A percentile compares a stretch with the other conserved stretches of the same genome.
phyloP scores from a whole-genome alignment of 2,113 vertebrate species.

The Edolisoma coerulescens region DNA sequence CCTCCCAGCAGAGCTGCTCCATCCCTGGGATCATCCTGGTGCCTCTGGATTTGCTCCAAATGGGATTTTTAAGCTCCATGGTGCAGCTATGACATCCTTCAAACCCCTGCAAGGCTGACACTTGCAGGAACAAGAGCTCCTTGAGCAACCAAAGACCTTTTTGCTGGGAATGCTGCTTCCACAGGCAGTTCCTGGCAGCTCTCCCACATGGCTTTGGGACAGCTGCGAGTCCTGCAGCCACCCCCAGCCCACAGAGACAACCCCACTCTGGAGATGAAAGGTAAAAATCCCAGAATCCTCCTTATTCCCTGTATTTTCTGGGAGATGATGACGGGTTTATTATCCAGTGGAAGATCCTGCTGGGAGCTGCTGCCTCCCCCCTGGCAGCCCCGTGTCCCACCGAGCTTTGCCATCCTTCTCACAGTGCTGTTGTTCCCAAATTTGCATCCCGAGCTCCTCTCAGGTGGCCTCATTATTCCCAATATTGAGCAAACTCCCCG shows the following conservation, averaged over 20 bases:
- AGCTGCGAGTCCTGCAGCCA: background rate
- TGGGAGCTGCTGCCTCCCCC: background rate
- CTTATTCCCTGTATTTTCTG: background rate
- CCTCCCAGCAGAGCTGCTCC: background rate
- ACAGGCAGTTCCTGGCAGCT: background rate
- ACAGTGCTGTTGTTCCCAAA: background rate
- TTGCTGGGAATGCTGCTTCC: background rate
- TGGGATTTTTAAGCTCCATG: accelerated
- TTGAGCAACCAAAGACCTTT: background rate
- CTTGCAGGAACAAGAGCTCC: background rate
- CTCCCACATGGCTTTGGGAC: background rate
- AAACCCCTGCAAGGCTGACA: accelerated
- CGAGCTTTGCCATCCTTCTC: accelerated
- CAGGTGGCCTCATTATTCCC: background rate
- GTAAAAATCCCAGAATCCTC: background rate
- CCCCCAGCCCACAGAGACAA: background rate
- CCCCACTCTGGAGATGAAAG: accelerated
- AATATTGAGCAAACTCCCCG: accelerated
- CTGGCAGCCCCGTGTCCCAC: background rate
- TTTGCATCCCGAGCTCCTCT: background rate
- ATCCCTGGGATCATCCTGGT: accelerated
- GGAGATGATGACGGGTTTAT: background rate
- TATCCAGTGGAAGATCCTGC: background rate
- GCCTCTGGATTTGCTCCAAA: background rate
- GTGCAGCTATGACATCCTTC: accelerated